Evolutionary conservation across 2,113 vertebrate species (phyloP).

Genomic region (Leptocoma aspasia): DNA sequence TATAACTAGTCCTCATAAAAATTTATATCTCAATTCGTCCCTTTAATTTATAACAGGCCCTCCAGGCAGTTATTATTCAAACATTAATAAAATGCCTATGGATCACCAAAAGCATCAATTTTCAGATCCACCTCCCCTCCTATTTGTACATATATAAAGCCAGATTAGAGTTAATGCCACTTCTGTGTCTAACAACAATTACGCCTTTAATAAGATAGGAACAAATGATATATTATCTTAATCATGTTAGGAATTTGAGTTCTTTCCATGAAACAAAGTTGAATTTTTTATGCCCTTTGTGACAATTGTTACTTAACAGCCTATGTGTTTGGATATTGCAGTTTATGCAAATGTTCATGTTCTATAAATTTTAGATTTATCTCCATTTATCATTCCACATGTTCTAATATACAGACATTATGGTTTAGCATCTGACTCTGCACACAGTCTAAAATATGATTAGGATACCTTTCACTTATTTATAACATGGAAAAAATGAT

Average conservation of each 20-base stretch:
- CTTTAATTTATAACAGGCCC: slow-evolving; percentile 95
- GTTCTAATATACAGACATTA: slow-evolving; percentile 72
- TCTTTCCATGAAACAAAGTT: slow-evolving; percentile 77
- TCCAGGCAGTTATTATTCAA: slow-evolving; percentile 97
- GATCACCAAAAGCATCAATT: slow-evolving; percentile 86
- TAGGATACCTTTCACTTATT: slow-evolving; percentile 81
- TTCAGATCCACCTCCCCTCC: slow-evolving; percentile 77
- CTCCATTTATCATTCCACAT: slow-evolving; percentile 83
- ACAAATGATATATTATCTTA: slow-evolving; percentile 87
- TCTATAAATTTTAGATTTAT: slow-evolving; percentile 99
- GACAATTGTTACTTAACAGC: slow-evolving; percentile 82
- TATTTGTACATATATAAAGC: slow-evolving; percentile 87
- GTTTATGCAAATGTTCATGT: slow-evolving; percentile 92
- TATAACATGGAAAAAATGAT: slow-evolving; percentile 46
- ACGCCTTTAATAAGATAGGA: slow-evolving; percentile 83
- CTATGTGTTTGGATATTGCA: slow-evolving; percentile 90
- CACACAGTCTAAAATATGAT: slow-evolving; percentile 73
- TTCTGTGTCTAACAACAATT: slow-evolving; percentile 88
- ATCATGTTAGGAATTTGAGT: slow-evolving; percentile 75
- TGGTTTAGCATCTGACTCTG: slow-evolving; percentile 9
- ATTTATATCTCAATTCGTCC: slow-evolving; percentile 92
- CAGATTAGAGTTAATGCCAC: slow-evolving; percentile 80
- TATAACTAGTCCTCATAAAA: slow-evolving; percentile 95
- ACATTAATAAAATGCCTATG: slow-evolving; percentile 97
- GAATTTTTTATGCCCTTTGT: slow-evolving; percentile 89